Evolutionary conservation across 92 coral and sea anemone genomes (phyloP), one percentile per base, ranked within the genome.

Genomic region (Epizoanthus rinbou): DNA sequence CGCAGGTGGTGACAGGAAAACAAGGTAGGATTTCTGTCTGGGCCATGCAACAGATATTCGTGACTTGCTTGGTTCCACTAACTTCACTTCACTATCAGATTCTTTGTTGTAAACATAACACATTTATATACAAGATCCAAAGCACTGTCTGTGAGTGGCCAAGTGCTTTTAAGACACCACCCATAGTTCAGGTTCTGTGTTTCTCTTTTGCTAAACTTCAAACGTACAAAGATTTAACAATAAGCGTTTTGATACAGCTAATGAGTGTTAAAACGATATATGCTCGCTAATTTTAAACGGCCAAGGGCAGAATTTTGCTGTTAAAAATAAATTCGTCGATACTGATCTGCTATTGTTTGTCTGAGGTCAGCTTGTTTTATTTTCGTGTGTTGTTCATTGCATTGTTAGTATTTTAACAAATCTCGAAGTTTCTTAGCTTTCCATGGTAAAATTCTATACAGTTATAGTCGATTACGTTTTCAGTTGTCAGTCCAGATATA

Each of bases 1-100:
- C 91, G 9, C 99, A 96, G 82, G 94, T 96, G 67, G 93, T 94
- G 18, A 92, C 98, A 25, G 99, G 99, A 0, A 92, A 95, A 5
- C 99, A 96, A 90, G 99, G 99, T 92, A 31, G 64, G 88, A 21
- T 41, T 28, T 8, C 6, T n/a, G 7, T 22, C 7, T 22, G 14
- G 2, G 13, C 3, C 15, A 4, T 8, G 22, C 15, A 1, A 3
- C 15, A 54, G 41, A 18, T 53, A 58, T 78, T 78, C 82, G 82
- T 78, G 82, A 78, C 82, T 76, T 56, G 53, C 14, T 6, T 21
- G 19, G 19, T 37, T 50, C 7, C n/a, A 28, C 72, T 8, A 10
- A 22, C 18, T 13, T 66, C 72, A 17, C 28, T 66, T 66, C 23
- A 13, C 15, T 24, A 41, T 33, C 6, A 28, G 28, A 8, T 43